Base-by-base conservation (phyloP, 2,888 invertebrate genomes). In the Agonum fuliginosum region DNA sequence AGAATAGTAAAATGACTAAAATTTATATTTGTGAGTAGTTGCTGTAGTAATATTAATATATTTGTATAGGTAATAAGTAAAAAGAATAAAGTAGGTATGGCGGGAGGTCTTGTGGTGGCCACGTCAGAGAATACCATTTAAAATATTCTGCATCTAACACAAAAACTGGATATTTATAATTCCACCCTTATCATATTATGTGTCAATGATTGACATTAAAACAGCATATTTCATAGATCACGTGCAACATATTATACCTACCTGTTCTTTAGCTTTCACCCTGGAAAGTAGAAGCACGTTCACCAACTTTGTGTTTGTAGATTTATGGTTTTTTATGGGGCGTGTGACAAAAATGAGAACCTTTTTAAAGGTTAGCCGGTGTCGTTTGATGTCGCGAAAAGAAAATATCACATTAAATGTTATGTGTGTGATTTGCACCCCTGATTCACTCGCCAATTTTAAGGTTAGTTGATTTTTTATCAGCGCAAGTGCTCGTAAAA, bases 361-460 rank as follows among this genome's bases (percentile, higher is more conserved):
- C 22, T 67, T 67, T 67, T 41, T 67, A 67, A 67, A 67, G 67
- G 67, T 67, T 67, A 67, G 37, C 20, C 41, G 20, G 37, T 67
- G 67, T 67, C 67, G 41, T 67, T 67, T 67, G 67, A 41, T 67
- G 67, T 67, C 67, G 41, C 58, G 12, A 22, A 69, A 51, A 51
- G 58, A 73, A 73, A 73, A 73, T 73, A 73, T 73, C 73, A 73
- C 73, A 73, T 73, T 58, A 73, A 73, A 73, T 73, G 73, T 73
- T 73, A 73, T 72, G 58, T 58, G 73, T 73, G 41, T 41, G 41
- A 73, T 73, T 54, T 73, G 41, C 41, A 41, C 30, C 58, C 41
- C 54, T n/a, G 41, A 73, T 71, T 73, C 62, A 6, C 17, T 58
- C 58, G 54, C 62, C 73, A 73, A 73, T 73, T 58, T 58, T 58